phyloP scores from a whole-genome alignment of 1,140 invertebrate species.

The Aphis craccivora region DNA sequence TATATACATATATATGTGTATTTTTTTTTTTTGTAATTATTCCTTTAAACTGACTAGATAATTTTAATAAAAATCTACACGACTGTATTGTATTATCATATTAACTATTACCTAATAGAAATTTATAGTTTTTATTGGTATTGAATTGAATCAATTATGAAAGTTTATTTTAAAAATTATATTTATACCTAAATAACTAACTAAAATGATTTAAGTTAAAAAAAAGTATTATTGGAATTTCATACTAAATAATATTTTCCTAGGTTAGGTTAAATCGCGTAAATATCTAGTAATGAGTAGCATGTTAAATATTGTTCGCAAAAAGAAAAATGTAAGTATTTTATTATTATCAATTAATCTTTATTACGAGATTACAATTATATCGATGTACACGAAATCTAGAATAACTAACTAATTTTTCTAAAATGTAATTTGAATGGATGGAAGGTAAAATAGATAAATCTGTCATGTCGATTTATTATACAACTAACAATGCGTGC shows the following conservation, averaged over 20 bases:
- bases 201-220: neutral
- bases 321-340: neutral
- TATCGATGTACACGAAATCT: neutral
- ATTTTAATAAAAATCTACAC: neutral
- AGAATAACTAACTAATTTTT: neutral
- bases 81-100: neutral
- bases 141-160: neutral
- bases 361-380: neutral
- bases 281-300: neutral
- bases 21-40: neutral
- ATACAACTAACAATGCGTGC: neutral
- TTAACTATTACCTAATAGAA: neutral
- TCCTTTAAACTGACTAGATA: neutral
- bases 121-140: neutral
- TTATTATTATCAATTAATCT: neutral
- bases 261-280: too few species aligned
- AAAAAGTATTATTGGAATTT: neutral
- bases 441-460: neutral
- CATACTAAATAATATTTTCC: neutral
- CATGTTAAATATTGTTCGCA: neutral
- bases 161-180: neutral
- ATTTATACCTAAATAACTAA: neutral
- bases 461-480: neutral
- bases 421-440: neutral
- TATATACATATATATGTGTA: neutral